These are phyloP conservation scores for Eudemis profundana DNA, from an alignment of 2,888 invertebrate species.

Conservation along the genomic window DNA sequence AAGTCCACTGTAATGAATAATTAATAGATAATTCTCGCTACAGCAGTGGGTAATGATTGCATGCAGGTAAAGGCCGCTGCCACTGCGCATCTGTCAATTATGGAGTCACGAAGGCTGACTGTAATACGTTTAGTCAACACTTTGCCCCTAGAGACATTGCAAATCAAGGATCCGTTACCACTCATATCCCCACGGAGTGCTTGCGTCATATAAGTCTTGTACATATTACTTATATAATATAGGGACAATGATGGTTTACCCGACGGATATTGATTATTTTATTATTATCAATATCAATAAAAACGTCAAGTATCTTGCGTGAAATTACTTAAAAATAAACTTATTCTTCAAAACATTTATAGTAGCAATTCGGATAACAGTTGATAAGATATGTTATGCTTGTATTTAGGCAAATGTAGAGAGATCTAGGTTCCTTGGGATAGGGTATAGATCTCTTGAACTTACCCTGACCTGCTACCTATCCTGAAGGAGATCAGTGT, in stretches of 20 bases:
- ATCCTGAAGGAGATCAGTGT: no score
- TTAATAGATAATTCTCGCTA: constrained; percentile 49
- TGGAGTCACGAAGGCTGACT: constrained; percentile 60
- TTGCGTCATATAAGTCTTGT: constrained; percentile 19
- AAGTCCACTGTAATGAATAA: constrained; percentile 54
- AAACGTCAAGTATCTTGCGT: constrained; percentile 52
- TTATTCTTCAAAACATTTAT: constrained; percentile 65
- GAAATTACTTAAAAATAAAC: constrained; percentile 64
- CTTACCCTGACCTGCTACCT: no score
- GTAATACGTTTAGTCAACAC: constrained; percentile 49
- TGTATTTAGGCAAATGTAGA: no score
- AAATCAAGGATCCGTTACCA: constrained; percentile 43
- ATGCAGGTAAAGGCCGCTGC: constrained; percentile 57
- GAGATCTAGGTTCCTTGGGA: no score
- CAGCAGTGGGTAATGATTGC: constrained; percentile 54
- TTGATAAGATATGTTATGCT: constrained; percentile 54
- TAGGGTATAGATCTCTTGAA: no score
- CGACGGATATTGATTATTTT: constrained; percentile 46
- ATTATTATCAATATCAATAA: constrained; percentile 47
- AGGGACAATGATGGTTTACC: neutral
- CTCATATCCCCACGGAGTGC: constrained; percentile 26
- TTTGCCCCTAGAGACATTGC: constrained; percentile 57
- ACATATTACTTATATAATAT: neutral
- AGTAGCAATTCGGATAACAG: constrained; percentile 60
- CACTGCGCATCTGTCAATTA: constrained; percentile 55